Evolutionary conservation across 2,113 vertebrate species (phyloP), one percentile per base, ranked within the genome.

Genomic region (Macquaria australasica): DNA sequence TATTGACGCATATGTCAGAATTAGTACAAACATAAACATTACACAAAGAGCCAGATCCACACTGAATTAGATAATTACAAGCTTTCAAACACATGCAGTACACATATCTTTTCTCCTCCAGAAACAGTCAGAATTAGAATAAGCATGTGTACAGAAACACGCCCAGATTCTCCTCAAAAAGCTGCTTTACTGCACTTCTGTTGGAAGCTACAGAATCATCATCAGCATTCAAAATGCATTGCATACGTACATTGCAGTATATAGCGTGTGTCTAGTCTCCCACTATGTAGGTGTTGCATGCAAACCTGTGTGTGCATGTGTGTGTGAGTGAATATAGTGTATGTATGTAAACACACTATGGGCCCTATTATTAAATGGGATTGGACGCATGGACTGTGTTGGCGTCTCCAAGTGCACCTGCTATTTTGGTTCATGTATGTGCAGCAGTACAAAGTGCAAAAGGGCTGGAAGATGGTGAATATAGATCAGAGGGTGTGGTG

Each of bases 1-100:
- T 15, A 64, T 3, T 25, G 23, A 70, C 25, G 76, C 55, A 62
- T 58, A 60, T 64, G 69, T 48, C 63, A 59, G 55, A 48, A 60
- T 59, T 45, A 63, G 55, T 55, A 70, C 70, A 71, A 71, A 75
- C 53, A 69, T 31, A 82, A 74, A 84, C 79, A 73, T 37, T 68
- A 3, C 75, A 82, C 37, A 83, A 6, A 72, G 77, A 68, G 43
- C n/a, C 50, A 34, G 34, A 77, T 20, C 51, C 25, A 77, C 58
- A 53, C 20, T 34, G 39, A 20, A 53, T 28, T 8, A 60, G 62
- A 66, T 28, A 15, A 53, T 63, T 63, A 83, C 34, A 53, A 67
- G 21, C 53, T n/a, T 41, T 50, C 66, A 45, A 3, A 67, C 41
- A 73, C 14, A 48, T 10, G 31, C 37, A 68, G 51, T 12, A 16